Evolutionary conservation across 2,888 invertebrate species (phyloP), one percentile per base, ranked within the genome.

Genomic region (Tetranychus piercei): DNA sequence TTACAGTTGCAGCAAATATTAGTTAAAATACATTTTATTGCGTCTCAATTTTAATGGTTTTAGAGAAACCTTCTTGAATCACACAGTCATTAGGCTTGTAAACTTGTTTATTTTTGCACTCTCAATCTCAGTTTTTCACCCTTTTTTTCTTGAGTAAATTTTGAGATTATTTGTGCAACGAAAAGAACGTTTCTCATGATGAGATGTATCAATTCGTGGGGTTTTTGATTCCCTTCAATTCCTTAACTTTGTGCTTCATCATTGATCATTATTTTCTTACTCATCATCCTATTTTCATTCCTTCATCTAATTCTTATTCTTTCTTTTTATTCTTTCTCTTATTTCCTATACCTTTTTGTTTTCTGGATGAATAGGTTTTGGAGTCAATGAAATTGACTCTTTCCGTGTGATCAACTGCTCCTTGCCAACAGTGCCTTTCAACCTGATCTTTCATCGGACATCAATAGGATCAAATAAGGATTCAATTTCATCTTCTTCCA

Each of bases 381-480:
- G 73, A 18, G 71, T 77, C n/a, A 75, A 76, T 18, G 70, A 73
- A 15, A 74, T 77, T 44, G 76, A 76, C 71, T 70, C 75, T 9
- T 77, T 75, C 70, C 55, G 43, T 20, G 65, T 77, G 8, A 66
- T 23, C 18, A 77, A 75, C 71, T 77, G 77, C 67, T 66, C 64
- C 43, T 69, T 77, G 18, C 77, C 77, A 9, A 66, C 70, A 43
- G 43, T 77, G 34, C 77, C 77, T 45, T 73, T 75, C n/a, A 74
- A 69, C 66, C 65, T 75, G n/a, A 70, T 77, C 8, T 73, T 77
- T n/a, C 74, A 77, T 43, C 77, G 77, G n/a, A 75, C 77, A 20
- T 20, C 34, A 11, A 22, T 69, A 7, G 20, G 34, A 11, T 23
- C 11, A 11, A 23, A 69, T 69, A 69, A 69, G 11, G 22, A 69